Base-by-base conservation (phyloP, 2,113 vertebrate genomes). In the Larimichthys polyactis region DNA sequence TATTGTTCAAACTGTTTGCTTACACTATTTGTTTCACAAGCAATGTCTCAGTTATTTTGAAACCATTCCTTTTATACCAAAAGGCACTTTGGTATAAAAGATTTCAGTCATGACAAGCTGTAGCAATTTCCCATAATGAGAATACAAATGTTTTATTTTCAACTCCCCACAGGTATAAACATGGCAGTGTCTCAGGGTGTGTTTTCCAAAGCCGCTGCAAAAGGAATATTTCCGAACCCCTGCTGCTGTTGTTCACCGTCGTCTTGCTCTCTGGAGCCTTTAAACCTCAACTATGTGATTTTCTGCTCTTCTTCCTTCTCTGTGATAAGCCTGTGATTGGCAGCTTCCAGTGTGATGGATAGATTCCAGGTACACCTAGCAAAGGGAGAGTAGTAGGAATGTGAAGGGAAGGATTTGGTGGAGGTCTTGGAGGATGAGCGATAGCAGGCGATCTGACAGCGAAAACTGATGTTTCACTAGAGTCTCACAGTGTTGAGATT, bases 241-340 rank as follows among this genome's bases (percentile, higher is more conserved):
- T 71, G 69, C 66, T 82, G 84, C 36, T 83, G 57, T 71, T 81
- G 78, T 84, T 88, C 83, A 84, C 75, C 54, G 67, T 49, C 29
- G 4, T 24, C 59, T 84, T 70, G 40, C 57, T 84, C 68, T 83
- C 51, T 17, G 22, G 32, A 62, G 75, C 81, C 82, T 89, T 83
- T 44, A 77, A 87, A 87, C 63, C 79, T 75, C 60, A 67, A 29
- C 65, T 27, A 40, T 86, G 70, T 67, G 72, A 85, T 83, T 86
- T 81, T 70, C 79, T 78, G 73, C 86, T 72, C 62, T 16, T 76
- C 49, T 82, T 74, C 74, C 71, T 83, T 79, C 43, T 11, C 62
- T 48, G 27, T 55, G 81, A 83, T 81, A 70, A 87, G 49, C 49
- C 58, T 43, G 24, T 88, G 81, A 91, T 63, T 82, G 78, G 78